Base-by-base conservation (phyloP, 2,113 vertebrate species). In the Gallinago paraguaiae region DNA sequence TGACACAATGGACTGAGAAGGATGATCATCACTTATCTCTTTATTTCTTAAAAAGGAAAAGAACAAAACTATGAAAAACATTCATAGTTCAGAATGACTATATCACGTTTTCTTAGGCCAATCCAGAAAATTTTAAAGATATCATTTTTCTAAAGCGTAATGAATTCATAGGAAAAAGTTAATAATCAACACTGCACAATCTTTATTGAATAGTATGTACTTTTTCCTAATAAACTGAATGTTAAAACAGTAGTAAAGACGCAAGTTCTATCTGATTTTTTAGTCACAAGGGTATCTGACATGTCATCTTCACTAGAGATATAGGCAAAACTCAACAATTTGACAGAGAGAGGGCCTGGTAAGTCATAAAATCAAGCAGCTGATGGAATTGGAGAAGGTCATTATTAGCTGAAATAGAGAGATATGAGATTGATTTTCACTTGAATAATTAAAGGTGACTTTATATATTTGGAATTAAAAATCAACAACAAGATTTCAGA, bases 1-100 rank as follows among this genome's bases (percentile, higher is more conserved):
- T 11, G 97, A 91, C 54, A 71, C 33, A 41, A n/a, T 15, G 41
- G 94, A 64, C 79, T 64, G 75, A 71, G 86, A 74, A 77, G 92
- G 65, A 22, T 83, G 75, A 25, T 50, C 63, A 78, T 76, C 41
- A 65, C 95, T 90, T 50, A 88, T 59, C 33, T 85, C 96, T 85
- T 6, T 16, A 33, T 91, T 97, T 45, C 18, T 83, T 79, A 35
- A 69, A 59, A 96, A 67, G 41, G 10, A 82, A 96, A 92, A 43
- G 12, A 80, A 50, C 2, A 77, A 39, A 90, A 69, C 30, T 17
- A 56, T 77, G 45, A 46, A 65, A 93, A 86, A 74, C 51, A 65
- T 17, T 80, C 19, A 56, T 33, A 88, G 45, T 46, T 57, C 30
- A 57, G 48, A 90, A 43, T 15, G 63, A 4, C 19, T 88, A 9